Percentiles rank a stretch among this genome's conserved stretches.
These are phyloP conservation scores for Philaethria dido DNA, from an alignment of 2,888 invertebrate species.

Conservation along the genomic window DNA sequence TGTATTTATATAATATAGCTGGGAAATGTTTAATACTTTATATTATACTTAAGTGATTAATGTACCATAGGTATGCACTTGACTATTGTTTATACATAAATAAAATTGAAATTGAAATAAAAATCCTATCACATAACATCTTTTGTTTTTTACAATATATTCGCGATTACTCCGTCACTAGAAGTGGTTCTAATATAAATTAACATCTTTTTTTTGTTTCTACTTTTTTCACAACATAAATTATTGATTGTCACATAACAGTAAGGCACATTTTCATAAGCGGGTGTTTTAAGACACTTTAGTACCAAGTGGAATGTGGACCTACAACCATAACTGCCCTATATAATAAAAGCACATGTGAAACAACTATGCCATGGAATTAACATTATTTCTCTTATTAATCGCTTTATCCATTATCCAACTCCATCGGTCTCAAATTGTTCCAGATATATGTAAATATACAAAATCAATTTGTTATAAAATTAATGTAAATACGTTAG, in stretches of 20 bases:
- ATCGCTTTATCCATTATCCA: not conserved
- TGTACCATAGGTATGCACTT: constrained; percentile 34
- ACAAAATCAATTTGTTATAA: not conserved
- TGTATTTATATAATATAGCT: constrained; percentile 39
- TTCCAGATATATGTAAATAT: not conserved
- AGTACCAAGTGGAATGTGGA: no score
- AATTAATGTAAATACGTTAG: no score
- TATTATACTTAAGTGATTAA: constrained; percentile 20
- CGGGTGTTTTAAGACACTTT: no score
- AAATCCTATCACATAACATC: constrained; percentile 22
- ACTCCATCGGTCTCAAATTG: not conserved
- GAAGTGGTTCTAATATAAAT: not conserved
- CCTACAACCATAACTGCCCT: no score
- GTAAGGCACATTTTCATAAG: no score
- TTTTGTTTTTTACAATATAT: constrained; percentile 15
- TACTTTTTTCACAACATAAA: no score
- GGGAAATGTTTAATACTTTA: constrained; percentile 28
- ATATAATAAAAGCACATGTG: no score
- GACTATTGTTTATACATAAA: constrained; percentile 32
- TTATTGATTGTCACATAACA: no score
- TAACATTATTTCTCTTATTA: not conserved
- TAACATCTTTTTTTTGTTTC: not conserved
- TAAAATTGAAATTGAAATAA: constrained; percentile 17
- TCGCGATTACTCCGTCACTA: not conserved
- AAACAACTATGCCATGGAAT: no score